Evolutionary conservation across 1,140 invertebrate species (phyloP).

Genomic region (Paralvinella palmiformis): DNA sequence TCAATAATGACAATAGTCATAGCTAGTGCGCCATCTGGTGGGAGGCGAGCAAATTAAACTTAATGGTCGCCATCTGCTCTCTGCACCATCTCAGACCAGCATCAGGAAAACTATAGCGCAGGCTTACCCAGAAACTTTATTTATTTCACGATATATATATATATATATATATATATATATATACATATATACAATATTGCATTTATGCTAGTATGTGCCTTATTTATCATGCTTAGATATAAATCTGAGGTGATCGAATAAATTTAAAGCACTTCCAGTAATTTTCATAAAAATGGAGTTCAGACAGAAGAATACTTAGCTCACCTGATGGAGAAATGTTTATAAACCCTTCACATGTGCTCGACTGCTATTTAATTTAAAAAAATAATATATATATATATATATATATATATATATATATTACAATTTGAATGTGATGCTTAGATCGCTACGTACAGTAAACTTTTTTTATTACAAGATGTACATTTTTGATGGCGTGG

Average conservation of each 20-base stretch:
- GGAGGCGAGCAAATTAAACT: not conserved
- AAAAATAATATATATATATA: no score
- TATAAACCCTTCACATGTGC: no score
- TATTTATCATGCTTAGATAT: not conserved
- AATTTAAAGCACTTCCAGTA: not conserved
- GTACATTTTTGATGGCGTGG: no score
- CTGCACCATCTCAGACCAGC: conserved; percentile 1
- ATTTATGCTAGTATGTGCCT: not conserved
- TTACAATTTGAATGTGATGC: no score
- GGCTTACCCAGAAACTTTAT: not conserved
- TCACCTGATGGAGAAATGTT: not conserved
- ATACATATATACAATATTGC: not conserved
- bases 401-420: no score
- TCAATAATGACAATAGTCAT: not conserved
- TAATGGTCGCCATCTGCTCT: not conserved
- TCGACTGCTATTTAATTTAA: no score
- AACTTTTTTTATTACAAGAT: no score
- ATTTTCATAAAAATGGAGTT: not conserved
- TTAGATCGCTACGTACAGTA: no score
- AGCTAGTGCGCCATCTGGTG: not conserved
- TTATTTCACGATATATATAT: not conserved
- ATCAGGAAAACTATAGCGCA: not conserved
- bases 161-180: not conserved
- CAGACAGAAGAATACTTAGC: not conserved
- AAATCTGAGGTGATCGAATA: not conserved